Evolutionary conservation across 2,797 vertebrate species (phyloP).

Genomic region (Pitangus sulphuratus): DNA sequence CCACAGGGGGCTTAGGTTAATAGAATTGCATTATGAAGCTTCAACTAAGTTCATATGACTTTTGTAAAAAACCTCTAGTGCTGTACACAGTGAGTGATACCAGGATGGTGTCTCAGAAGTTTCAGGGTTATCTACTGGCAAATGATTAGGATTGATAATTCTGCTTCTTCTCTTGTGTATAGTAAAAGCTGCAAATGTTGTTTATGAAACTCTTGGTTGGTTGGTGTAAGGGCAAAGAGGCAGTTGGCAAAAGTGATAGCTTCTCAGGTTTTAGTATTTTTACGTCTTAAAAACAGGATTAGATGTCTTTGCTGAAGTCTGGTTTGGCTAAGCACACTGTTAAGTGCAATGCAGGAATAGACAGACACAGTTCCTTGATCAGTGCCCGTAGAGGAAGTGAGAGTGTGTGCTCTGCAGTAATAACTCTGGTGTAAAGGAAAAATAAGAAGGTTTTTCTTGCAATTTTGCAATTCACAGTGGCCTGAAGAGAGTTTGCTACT

Average conservation of each 20-base stretch:
- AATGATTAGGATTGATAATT: not conserved
- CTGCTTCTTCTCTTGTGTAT: not conserved
- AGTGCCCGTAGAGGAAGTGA: not conserved
- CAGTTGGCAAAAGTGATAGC: not conserved
- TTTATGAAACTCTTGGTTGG: not conserved
- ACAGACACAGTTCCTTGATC: constrained; percentile 1
- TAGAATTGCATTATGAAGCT: not conserved
- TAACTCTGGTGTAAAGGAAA: not conserved
- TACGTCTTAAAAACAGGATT: not conserved
- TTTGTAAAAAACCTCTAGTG: not conserved
- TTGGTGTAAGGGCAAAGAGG: not conserved
- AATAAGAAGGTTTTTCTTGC: not conserved
- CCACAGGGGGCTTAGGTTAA: not conserved
- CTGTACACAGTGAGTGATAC: not conserved
- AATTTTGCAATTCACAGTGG: not conserved
- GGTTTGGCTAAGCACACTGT: not conserved
- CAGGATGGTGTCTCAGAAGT: not conserved
- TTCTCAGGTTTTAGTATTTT: not conserved
- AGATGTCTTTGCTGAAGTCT: not conserved
- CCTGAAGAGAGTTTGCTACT: not conserved
- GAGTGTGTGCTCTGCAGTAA: not conserved
- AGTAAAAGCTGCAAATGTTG: not conserved
- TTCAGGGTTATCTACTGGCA: not conserved
- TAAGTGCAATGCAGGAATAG: not conserved
- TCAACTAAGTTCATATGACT: not conserved